These are phyloP conservation scores for Armadillidium nasatum DNA, from an alignment of 1,140 invertebrate genomes.

Conservation along the genomic window DNA sequence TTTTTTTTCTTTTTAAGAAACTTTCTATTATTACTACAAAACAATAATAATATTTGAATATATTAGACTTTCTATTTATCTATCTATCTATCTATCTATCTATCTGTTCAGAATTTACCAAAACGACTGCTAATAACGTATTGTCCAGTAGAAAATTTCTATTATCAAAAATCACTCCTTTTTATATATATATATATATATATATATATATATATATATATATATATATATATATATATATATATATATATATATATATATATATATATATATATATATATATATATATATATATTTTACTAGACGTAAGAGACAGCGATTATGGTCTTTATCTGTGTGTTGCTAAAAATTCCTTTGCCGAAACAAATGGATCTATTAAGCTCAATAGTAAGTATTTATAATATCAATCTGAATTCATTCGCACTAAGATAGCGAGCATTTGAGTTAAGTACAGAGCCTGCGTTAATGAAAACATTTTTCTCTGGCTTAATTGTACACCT, in stretches of 20 bases:
- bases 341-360: constrained; percentile 84
- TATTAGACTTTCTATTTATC: too few species aligned
- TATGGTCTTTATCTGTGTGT: constrained; percentile 82
- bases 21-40: too few species aligned
- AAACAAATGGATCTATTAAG: constrained; percentile 79
- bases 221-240: constrained; percentile 14
- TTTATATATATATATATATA: constrained; percentile 6
- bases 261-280: constrained; percentile 21
- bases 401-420: too few species aligned
- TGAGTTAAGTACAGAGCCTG: neutral
- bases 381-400: constrained; percentile 69
- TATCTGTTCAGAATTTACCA: too few species aligned
- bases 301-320: constrained; percentile 55
- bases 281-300: constrained; percentile 3
- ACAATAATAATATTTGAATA: too few species aligned
- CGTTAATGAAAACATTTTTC: neutral
- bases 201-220: constrained; percentile 12
- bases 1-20: too few species aligned
- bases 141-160: too few species aligned
- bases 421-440: too few species aligned
- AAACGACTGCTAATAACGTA: too few species aligned
- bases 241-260: constrained; percentile 23
- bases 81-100: too few species aligned
- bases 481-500: neutral
- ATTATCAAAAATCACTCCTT: too few species aligned